Evolutionary conservation across 2,888 invertebrate species (phyloP).

Genomic region (Tetheella fluctuosa): DNA sequence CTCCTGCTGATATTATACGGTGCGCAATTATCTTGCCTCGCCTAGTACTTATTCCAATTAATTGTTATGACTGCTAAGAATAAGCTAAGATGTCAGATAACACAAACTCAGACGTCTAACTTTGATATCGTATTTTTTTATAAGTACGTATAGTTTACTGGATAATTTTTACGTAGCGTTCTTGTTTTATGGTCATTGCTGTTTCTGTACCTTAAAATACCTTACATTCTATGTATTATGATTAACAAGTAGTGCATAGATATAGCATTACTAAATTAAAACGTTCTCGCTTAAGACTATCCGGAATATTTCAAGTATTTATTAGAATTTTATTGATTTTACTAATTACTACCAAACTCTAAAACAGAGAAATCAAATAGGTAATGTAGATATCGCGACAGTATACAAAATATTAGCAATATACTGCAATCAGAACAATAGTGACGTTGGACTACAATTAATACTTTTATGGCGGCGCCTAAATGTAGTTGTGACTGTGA

Average conservation of each 20-base stretch:
- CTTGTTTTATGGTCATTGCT: too few relatives aligned
- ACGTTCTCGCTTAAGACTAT: too few relatives aligned
- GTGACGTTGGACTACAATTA: conserved; percentile 61
- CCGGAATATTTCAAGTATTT: too few relatives aligned
- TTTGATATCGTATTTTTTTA: neutral
- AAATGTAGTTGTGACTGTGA: conserved; percentile 61
- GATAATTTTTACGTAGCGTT: conserved; percentile 10
- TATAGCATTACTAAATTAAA: too few relatives aligned
- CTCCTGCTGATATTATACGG: conserved; percentile 54
- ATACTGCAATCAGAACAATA: conserved; percentile 52
- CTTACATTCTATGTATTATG: too few relatives aligned
- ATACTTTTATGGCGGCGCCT: conserved; percentile 75
- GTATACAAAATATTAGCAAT: conserved; percentile 21
- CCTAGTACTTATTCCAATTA: conserved; percentile 75
- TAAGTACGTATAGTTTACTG: neutral
- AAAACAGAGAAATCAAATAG: neutral
- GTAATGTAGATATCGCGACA: neutral
- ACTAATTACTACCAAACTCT: too few relatives aligned
- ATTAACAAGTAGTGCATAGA: too few relatives aligned
- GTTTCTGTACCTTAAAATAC: too few relatives aligned
- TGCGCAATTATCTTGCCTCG: conserved; percentile 67
- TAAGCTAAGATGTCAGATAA: conserved; percentile 41
- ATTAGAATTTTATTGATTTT: too few relatives aligned
- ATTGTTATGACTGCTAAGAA: conserved; percentile 67
- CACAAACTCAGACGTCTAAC: conserved; percentile 17